Evolutionary conservation across 2,113 vertebrate species (phyloP).

Genomic region (Clinocottus analis): DNA sequence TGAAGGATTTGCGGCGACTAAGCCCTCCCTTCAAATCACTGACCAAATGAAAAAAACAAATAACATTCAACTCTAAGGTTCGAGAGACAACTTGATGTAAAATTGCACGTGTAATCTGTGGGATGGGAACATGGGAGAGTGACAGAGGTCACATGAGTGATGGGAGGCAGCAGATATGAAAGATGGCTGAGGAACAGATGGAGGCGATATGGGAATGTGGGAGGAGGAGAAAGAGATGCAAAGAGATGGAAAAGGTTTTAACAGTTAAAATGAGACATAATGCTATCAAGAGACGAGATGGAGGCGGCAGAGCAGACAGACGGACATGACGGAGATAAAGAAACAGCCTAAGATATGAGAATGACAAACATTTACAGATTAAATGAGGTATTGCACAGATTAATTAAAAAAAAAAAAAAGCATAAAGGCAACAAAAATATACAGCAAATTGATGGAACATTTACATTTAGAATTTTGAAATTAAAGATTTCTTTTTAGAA

Average conservation of each 20-base stretch:
- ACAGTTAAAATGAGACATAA: slow-evolving; percentile 38
- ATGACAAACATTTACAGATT: slow-evolving; percentile 93
- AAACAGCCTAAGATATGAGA: slow-evolving; percentile 78
- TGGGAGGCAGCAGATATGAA: slow-evolving; percentile 29
- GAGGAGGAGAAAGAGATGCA: slow-evolving; percentile 15
- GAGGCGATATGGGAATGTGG: slow-evolving; percentile 26
- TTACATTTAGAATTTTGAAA: slow-evolving; percentile 93
- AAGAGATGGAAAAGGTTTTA: not conserved
- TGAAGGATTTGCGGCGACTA: slow-evolving; percentile 76
- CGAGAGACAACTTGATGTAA: slow-evolving; percentile 83
- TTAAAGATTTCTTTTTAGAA: slow-evolving; percentile 85
- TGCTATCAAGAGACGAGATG: slow-evolving; percentile 25
- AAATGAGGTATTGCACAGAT: slow-evolving; percentile 99
- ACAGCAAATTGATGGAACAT: slow-evolving; percentile 96
- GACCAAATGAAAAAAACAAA: slow-evolving; percentile 15
- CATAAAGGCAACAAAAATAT: slow-evolving; percentile 97
- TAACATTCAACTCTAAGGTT: slow-evolving; percentile 82
- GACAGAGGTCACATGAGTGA: slow-evolving; percentile 59
- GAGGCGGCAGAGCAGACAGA: slow-evolving; percentile 12
- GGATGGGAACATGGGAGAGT: slow-evolving; percentile 14
- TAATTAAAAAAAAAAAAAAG: slow-evolving; percentile 87
- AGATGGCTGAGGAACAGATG: slow-evolving; percentile 48
- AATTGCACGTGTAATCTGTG: slow-evolving; percentile 85
- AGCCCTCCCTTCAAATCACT: slow-evolving; percentile 68
- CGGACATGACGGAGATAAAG: slow-evolving; percentile 9